phyloP scores from a whole-genome alignment of 1,140 invertebrate species.

The Philopotamus ludificatus region DNA sequence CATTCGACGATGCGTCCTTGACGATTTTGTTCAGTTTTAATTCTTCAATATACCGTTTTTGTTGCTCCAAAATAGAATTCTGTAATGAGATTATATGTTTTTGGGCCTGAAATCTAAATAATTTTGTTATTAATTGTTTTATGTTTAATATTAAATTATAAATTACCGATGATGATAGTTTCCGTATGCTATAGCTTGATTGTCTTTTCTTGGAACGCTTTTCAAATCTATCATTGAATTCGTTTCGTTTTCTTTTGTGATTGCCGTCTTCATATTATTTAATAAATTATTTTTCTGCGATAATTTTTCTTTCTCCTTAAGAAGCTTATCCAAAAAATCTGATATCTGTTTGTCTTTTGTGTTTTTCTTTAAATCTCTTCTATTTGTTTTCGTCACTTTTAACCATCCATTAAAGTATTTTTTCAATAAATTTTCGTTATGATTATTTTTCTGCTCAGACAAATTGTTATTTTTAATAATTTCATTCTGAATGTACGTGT shows the following conservation, averaged over 20 bases:
- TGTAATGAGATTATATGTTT: slow-evolving; percentile 64
- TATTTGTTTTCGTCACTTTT: slow-evolving; percentile 46
- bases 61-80: slow-evolving; percentile 62
- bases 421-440: slow-evolving; percentile 43
- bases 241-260: no score
- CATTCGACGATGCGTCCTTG: slow-evolving; percentile 58
- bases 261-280: no score
- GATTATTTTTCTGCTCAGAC: no score
- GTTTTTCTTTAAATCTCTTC: slow-evolving; percentile 44
- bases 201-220: slow-evolving; percentile 2
- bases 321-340: slow-evolving; percentile 48
- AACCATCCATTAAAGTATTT: slow-evolving; percentile 50
- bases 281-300: slow-evolving; percentile 34
- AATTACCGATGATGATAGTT: slow-evolving; percentile 30
- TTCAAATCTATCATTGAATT: no score
- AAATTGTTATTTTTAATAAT: no score
- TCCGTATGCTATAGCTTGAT: not conserved
- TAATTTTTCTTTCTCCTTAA: slow-evolving; percentile 45
- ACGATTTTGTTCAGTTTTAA: slow-evolving; percentile 63
- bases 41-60: slow-evolving; percentile 63
- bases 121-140: not conserved
- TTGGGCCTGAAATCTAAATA: slow-evolving; percentile 59
- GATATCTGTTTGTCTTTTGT: slow-evolving; percentile 45
- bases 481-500: no score
- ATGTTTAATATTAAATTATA: slow-evolving; percentile 1